A percentile compares a stretch with the other conserved stretches of the same genome.
These are phyloP conservation scores for Lepeophtheirus salmonis DNA, from an alignment of 1,140 invertebrate species.

Conservation along the genomic window DNA sequence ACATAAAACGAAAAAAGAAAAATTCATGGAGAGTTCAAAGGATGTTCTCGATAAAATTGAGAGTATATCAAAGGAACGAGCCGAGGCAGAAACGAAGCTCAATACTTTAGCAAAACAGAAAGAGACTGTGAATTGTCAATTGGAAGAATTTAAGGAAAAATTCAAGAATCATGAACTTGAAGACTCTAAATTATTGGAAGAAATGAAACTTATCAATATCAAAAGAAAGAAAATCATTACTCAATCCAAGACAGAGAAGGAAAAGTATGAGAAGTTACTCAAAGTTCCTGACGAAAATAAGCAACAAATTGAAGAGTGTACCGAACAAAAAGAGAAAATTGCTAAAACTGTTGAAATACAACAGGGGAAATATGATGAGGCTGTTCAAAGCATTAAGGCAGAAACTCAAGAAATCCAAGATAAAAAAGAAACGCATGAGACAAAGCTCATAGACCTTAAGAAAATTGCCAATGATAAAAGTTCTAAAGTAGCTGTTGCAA, in stretches of 20 bases:
- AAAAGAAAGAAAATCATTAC: slow-evolving; percentile 24
- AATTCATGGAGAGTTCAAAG: slow-evolving; percentile 20
- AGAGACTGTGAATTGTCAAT: slow-evolving; percentile 33
- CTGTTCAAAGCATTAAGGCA: slow-evolving; percentile 25
- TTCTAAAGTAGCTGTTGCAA: slow-evolving; percentile 46
- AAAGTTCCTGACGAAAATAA: slow-evolving; percentile 46
- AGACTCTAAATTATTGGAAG: slow-evolving; percentile 23
- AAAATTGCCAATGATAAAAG: slow-evolving; percentile 51
- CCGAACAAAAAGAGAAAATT: slow-evolving; percentile 36
- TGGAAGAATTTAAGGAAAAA: slow-evolving; percentile 29
- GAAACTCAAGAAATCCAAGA: slow-evolving; percentile 30
- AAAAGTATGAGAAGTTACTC: slow-evolving; percentile 29
- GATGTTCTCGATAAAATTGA: slow-evolving; percentile 24
- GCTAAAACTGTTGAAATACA: slow-evolving; percentile 29
- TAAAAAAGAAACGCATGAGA: slow-evolving; percentile 29
- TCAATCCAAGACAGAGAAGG: slow-evolving; percentile 22
- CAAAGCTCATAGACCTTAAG: slow-evolving; percentile 26
- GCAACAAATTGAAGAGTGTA: slow-evolving; percentile 47
- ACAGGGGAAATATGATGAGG: slow-evolving; percentile 31
- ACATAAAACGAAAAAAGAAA: slow-evolving; percentile 3
- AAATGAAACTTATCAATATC: slow-evolving; percentile 10
- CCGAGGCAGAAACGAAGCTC: slow-evolving; percentile 33
- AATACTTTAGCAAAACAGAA: slow-evolving; percentile 32
- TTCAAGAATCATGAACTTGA: slow-evolving; percentile 25
- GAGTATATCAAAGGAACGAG: slow-evolving; percentile 23